phyloP scores from a whole-genome alignment of 2,113 vertebrate genomes.

The Muntiacus reevesi region DNA sequence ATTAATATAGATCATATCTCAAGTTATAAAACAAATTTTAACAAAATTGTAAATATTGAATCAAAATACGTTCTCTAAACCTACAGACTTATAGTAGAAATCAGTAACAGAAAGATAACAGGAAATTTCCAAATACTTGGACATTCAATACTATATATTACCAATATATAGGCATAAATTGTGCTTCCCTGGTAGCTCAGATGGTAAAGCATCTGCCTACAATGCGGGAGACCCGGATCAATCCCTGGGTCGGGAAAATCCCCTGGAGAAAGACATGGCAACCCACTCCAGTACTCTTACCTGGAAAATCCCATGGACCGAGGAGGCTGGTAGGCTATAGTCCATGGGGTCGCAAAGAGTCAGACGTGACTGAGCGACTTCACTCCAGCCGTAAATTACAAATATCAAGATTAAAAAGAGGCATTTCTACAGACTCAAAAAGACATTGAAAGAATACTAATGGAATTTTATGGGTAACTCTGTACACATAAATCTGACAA shows the following conservation, averaged over 20 bases:
- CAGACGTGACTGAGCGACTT: not conserved
- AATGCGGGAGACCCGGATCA: accelerated
- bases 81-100: not conserved
- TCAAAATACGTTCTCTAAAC: not conserved
- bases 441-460: not conserved
- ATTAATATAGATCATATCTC: not conserved
- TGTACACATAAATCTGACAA: not conserved
- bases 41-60: not conserved
- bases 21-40: not conserved
- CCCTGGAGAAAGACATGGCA: not conserved
- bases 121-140: not conserved
- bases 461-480: not conserved
- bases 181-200: not conserved
- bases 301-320: not conserved
- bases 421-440: not conserved
- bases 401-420: not conserved
- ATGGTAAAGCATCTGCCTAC: accelerated
- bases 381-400: not conserved
- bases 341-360: not conserved
- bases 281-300: not conserved
- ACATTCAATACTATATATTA: not conserved
- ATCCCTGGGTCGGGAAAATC: accelerated
- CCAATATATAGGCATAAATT: not conserved
- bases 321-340: not conserved
- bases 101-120: not conserved